phyloP scores from a whole-genome alignment of 2,888 invertebrate genomes.

The Phengaris arion region DNA sequence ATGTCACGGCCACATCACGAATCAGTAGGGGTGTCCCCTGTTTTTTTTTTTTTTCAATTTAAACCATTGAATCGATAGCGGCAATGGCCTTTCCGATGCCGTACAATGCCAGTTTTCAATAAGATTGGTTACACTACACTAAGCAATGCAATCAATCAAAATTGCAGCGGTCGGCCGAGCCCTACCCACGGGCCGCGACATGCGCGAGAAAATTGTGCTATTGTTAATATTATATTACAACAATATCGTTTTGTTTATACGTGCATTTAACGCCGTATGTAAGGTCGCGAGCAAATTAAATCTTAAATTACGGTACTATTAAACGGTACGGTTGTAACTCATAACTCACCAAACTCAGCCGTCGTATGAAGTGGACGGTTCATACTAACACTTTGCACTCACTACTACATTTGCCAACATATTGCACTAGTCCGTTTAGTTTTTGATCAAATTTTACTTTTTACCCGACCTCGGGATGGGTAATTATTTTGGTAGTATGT shows the following conservation, averaged over 20 bases:
- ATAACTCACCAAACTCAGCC: not conserved
- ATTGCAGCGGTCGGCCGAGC: slow-evolving; percentile 73
- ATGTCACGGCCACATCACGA: slow-evolving; percentile 64
- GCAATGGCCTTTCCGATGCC: slow-evolving; percentile 68
- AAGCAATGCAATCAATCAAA: slow-evolving; percentile 79
- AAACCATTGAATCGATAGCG: slow-evolving; percentile 75
- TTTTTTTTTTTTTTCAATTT: slow-evolving; percentile 71
- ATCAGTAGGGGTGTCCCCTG: slow-evolving; percentile 72
- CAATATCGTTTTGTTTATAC: slow-evolving; percentile 32
- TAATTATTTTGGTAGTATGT: too few species aligned
- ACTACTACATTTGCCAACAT: not conserved
- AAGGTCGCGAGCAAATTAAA: not conserved
- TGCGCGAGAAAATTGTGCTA: slow-evolving; percentile 39
- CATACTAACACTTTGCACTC: not conserved
- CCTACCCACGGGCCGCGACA: slow-evolving; percentile 41
- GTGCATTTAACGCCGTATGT: slow-evolving; percentile 20
- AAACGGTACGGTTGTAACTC: not conserved
- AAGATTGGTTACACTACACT: slow-evolving; percentile 80
- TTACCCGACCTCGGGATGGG: too few species aligned
- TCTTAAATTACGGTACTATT: not conserved
- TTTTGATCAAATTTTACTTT: too few species aligned
- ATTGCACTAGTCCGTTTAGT: too few species aligned
- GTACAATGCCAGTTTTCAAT: slow-evolving; percentile 76
- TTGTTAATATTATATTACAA: slow-evolving; percentile 36
- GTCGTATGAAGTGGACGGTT: not conserved